These are phyloP conservation scores for Mimumesa dahlbomi DNA, from an alignment of 2,888 invertebrate genomes.

Conservation along the genomic window DNA sequence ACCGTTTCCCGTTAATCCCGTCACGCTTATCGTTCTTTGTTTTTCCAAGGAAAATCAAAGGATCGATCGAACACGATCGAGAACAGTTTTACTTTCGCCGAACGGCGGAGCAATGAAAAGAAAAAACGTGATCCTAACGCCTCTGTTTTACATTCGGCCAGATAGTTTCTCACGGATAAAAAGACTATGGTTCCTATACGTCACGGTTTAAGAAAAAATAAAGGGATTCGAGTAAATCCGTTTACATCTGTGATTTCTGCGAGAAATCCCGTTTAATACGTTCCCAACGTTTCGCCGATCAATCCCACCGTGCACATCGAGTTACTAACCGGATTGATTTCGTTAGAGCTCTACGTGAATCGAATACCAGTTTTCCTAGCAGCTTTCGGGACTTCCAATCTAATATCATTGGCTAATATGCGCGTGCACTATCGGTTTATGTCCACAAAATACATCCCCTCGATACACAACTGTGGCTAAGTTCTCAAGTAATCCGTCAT, in stretches of 20 bases:
- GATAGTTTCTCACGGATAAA: not conserved
- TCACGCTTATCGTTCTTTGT: not conserved
- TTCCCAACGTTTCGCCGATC: conserved; percentile 19
- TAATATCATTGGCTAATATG: conserved; percentile 36
- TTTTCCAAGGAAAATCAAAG: not conserved
- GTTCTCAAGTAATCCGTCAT: conserved; percentile 36
- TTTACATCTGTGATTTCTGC: conserved; percentile 37
- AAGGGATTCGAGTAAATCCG: conserved; percentile 32
- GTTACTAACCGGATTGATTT: conserved; percentile 65
- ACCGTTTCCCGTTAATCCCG: not conserved
- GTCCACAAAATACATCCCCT: conserved; percentile 12
- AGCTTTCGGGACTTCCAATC: conserved; percentile 24
- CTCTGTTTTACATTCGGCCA: too few relatives aligned
- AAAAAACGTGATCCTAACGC: too few relatives aligned
- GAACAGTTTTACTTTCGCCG: too few relatives aligned
- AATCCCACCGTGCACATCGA: conserved; percentile 33
- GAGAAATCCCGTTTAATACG: conserved; percentile 34
- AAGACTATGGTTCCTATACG: not conserved
- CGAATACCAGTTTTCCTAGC: conserved; percentile 53
- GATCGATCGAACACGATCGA: too few relatives aligned
- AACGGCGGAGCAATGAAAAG: too few relatives aligned
- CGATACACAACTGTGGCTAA: conserved; percentile 11
- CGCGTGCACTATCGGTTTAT: conserved; percentile 10
- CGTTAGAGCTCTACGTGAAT: conserved; percentile 61
- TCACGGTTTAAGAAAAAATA: conserved; percentile 3